A percentile compares a stretch with the other conserved stretches of the same genome.
Evolutionary conservation across 1,140 invertebrate species (phyloP).

Genomic region (Pseudomyrmex pallidus): DNA sequence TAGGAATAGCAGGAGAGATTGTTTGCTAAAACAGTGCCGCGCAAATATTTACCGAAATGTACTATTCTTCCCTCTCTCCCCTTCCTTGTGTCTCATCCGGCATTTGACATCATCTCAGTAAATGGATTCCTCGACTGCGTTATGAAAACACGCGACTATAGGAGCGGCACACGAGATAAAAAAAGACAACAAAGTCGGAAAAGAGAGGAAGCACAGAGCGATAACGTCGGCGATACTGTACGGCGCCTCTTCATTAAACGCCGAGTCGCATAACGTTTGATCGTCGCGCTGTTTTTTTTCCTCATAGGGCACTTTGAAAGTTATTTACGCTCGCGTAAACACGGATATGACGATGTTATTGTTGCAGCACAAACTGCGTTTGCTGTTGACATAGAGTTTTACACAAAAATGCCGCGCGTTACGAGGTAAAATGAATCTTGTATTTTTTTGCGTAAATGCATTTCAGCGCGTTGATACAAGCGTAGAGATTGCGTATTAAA

Average conservation of each 20-base stretch:
- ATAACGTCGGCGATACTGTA: not conserved
- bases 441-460: not conserved
- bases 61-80: conserved; percentile 25
- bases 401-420: not conserved
- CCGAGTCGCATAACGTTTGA: not conserved
- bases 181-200: not conserved
- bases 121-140: conserved; percentile 31
- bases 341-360: conserved; percentile 35
- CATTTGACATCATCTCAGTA: conserved; percentile 32
- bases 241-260: conserved; percentile 27
- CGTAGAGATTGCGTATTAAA: not conserved
- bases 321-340: conserved; percentile 23
- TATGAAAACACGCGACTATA: conserved; percentile 13
- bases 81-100: not conserved
- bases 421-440: not conserved
- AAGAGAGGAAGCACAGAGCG: not conserved
- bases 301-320: not conserved
- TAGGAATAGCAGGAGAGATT: not conserved
- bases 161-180: not conserved
- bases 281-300: conserved; percentile 4
- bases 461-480: not conserved
- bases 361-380: conserved; percentile 21
- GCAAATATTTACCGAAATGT: conserved; percentile 63
- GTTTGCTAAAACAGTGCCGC: conserved; percentile 17
- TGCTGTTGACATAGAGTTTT: not conserved